Conservation (phyloP, 64 coral and sea anemone species). For the Astreopora myriophthalma region DNA sequence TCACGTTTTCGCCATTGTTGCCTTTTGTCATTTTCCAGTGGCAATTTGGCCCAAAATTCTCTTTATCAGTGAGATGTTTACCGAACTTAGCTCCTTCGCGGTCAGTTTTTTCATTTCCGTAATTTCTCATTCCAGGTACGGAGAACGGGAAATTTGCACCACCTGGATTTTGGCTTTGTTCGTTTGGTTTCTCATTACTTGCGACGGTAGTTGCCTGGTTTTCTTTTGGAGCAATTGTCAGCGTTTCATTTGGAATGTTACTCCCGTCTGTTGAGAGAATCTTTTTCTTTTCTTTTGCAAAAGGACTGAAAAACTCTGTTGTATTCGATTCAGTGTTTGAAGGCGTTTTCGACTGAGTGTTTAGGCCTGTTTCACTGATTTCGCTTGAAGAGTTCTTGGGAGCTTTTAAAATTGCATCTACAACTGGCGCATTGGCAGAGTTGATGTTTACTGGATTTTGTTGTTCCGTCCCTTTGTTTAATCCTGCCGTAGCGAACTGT, state of each 20-base stretch:
- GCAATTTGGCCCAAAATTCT: slow-evolving; percentile 20
- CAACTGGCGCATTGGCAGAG: neutral
- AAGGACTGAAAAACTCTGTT: neutral
- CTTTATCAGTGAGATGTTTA: slow-evolving; percentile 4
- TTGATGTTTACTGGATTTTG: neutral
- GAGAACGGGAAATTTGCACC: slow-evolving; percentile 5
- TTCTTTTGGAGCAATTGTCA: neutral
- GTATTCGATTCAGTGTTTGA: neutral
- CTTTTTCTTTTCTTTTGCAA: neutral
- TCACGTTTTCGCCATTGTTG: neutral
- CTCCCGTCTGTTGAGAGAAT: neutral
- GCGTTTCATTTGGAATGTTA: neutral
- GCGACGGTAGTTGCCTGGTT: neutral
- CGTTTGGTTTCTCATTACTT: neutral
- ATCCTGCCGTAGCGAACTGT: neutral
- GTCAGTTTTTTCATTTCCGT: neutral
- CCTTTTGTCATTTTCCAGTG: slow-evolving; percentile 8
- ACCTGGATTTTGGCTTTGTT: neutral
- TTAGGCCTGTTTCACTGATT: neutral
- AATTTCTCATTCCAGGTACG: slow-evolving; percentile 2
- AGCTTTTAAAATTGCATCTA: neutral
- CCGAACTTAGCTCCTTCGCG: neutral
- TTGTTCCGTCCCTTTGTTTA: neutral
- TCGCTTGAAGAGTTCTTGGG: neutral
- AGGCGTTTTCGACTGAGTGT: neutral